These are phyloP conservation scores for Pelobates cultripes DNA, from an alignment of 2,797 vertebrate species.

Conservation along the genomic window DNA sequence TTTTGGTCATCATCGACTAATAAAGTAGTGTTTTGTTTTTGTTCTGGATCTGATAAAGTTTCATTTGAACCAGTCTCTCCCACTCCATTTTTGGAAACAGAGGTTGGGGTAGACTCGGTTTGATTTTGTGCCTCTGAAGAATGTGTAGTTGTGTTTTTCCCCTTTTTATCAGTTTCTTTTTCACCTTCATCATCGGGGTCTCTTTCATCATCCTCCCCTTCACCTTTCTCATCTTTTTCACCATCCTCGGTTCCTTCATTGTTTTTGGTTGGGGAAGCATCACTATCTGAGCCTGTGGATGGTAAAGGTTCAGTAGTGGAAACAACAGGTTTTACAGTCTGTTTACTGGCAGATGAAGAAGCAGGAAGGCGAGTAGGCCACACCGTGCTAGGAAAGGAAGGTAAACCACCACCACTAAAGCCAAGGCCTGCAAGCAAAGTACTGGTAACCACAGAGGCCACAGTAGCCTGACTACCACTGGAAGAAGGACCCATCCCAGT, in stretches of 20 bases:
- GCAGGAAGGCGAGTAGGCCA: slow-evolving; percentile 83
- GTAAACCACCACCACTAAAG: slow-evolving; percentile 89
- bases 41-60: slow-evolving; percentile 68
- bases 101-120: slow-evolving; percentile 55
- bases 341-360: slow-evolving; percentile 67
- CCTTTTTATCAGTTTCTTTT: slow-evolving; percentile 77
- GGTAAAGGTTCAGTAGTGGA: slow-evolving; percentile 74
- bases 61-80: slow-evolving; percentile 74
- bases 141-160: slow-evolving; percentile 63
- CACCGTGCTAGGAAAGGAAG: slow-evolving; percentile 90
- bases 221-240: slow-evolving; percentile 75
- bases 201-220: slow-evolving; percentile 76
- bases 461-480: slow-evolving; percentile 91
- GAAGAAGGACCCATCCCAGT: slow-evolving; percentile 94
- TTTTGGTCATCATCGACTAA: slow-evolving; percentile 45
- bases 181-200: slow-evolving; percentile 81
- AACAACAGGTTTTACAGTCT: slow-evolving; percentile 69
- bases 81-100: slow-evolving; percentile 62
- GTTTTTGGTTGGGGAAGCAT: slow-evolving; percentile 66
- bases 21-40: slow-evolving; percentile 55
- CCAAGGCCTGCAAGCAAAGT: slow-evolving; percentile 91
- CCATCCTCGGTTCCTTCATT: slow-evolving; percentile 75
- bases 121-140: slow-evolving; percentile 48
- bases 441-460: slow-evolving; percentile 94
- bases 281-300: slow-evolving; percentile 71